phyloP scores from a whole-genome alignment of 1,140 invertebrate species.

The Dreissena rostriformis region DNA sequence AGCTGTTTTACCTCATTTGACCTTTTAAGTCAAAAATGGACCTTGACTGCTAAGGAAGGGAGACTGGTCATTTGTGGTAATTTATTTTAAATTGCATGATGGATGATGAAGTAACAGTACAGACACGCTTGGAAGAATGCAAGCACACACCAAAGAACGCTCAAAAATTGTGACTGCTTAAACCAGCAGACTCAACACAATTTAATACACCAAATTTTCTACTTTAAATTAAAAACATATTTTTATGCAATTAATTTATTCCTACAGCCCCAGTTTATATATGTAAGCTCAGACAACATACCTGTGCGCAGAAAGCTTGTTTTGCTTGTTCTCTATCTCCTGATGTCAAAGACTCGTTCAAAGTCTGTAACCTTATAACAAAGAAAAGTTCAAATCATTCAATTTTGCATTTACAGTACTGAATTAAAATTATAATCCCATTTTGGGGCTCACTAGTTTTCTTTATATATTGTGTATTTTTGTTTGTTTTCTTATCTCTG shows the following conservation, averaged over 20 bases:
- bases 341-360: slow-evolving; percentile 86
- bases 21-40: no score
- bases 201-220: not conserved
- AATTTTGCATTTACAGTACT: no score
- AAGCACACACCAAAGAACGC: not conserved
- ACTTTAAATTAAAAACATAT: not conserved
- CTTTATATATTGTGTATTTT: no score
- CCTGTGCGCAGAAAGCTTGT: slow-evolving; percentile 61
- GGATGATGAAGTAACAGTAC: no score
- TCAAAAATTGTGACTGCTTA: not conserved
- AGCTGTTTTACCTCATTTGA: no score
- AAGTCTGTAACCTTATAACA: slow-evolving; percentile 87
- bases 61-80: no score
- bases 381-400: no score
- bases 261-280: not conserved
- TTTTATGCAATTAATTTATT: not conserved
- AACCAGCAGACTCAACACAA: not conserved
- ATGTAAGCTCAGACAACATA: slow-evolving; percentile 9
- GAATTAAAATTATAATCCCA: no score
- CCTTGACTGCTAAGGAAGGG: no score
- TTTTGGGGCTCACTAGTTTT: no score
- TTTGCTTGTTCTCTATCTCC: slow-evolving; percentile 64
- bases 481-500: no score
- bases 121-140: not conserved
- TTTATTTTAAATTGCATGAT: no score